Base-by-base conservation (phyloP, 2,113 vertebrate species). In the Sapajus apella region DNA sequence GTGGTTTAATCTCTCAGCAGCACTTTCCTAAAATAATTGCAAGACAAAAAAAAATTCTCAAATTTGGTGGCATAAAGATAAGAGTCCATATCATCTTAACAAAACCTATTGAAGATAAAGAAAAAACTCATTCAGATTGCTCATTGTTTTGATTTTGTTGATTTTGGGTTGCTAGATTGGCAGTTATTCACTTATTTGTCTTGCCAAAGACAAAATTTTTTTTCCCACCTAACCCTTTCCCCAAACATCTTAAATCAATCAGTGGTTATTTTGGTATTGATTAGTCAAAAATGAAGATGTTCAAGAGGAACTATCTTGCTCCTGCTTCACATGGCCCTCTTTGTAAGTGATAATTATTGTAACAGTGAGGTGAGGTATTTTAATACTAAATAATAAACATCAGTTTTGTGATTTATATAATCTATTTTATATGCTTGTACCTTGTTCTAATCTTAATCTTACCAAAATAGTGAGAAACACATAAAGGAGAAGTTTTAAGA, bases 301-400 rank as follows among this genome's bases (percentile, higher is more conserved):
- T 82, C 1, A 52, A 56, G 66, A 30, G 35, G 55, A 94, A 47
- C 25, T 77, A 0, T 45, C 25, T 96, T 56, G 72, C 7, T 92
- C 43, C 45, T 83, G 17, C 55, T 89, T 93, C 35, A 64, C 11
- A 47, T 43, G 43, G 14, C 50, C 16, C 47, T 72, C 20, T 93
- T 96, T 82, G 13, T 94, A 81, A 86, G 40, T 95, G 77, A 58
- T 83, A 73, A 89, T 87, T 73, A 35, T 87, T 79, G 16, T 32
- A 77, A 82, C 32, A 84, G 4, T 52, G 20, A 83, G 21, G 5
- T 81, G 75, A 66, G 5, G 14, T 43, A 25, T 82, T 95, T 94
- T 77, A 95, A 70, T 90, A 91, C 23, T 94, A 68, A 76, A 91
- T 96, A 25, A 68, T 90, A 58, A 87, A 86, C 21, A 16, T 83